These are phyloP conservation scores for Lepeophtheirus nordmannii DNA, from an alignment of 2,888 invertebrate genomes.

Conservation along the genomic window DNA sequence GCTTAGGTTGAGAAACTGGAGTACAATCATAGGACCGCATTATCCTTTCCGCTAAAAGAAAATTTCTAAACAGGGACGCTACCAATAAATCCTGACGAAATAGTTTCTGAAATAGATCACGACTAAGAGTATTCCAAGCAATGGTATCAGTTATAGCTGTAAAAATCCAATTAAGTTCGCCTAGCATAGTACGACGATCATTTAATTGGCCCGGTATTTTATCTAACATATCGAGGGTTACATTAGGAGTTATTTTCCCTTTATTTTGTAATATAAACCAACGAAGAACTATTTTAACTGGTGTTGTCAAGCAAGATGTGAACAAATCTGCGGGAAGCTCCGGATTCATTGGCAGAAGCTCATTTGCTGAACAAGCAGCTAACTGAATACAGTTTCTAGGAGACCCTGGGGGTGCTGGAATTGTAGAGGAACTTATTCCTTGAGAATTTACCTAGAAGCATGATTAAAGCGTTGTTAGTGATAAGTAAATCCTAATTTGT, in stretches of 20 bases:
- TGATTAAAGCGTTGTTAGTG: not conserved
- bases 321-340: conserved; percentile 93
- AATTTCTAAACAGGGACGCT: conserved; percentile 95
- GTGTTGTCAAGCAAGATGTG: conserved; percentile 93
- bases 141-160: conserved; percentile 99
- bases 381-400: conserved; percentile 87
- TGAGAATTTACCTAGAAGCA: conserved; percentile 27
- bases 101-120: conserved; percentile 85
- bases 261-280: conserved; percentile 66
- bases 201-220: conserved; percentile 61
- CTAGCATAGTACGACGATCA: conserved; percentile 89
- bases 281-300: conserved; percentile 82
- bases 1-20: conserved; percentile 76
- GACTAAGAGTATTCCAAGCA: conserved; percentile 90
- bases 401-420: conserved; percentile 30
- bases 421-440: conserved; percentile 24
- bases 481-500: no score
- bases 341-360: conserved; percentile 89
- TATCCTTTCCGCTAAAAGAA: conserved; percentile 84
- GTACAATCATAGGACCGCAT: conserved; percentile 91
- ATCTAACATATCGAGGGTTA: conserved; percentile 71
- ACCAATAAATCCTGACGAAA: conserved; percentile 94
- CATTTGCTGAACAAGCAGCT: conserved; percentile 84
- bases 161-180: conserved; percentile 99
- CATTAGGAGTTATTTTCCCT: conserved; percentile 59